phyloP scores from a whole-genome alignment of 2,888 invertebrate genomes.

The Thecophora atra region DNA sequence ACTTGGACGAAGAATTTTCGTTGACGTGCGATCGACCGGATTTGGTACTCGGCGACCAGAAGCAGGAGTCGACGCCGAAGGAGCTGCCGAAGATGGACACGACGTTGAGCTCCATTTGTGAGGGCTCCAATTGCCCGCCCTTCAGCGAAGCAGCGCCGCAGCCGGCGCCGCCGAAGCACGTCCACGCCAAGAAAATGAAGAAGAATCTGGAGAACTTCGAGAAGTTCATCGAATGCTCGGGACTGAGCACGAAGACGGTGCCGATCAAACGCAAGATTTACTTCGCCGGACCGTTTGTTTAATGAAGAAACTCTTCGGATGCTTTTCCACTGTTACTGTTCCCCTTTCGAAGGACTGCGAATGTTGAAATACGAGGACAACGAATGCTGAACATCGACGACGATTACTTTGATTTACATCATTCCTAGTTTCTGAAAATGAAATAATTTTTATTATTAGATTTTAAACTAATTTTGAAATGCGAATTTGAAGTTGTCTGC shows the following conservation, averaged over 20 bases:
- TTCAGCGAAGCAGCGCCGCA: constrained; percentile 37
- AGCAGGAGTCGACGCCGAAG: constrained; percentile 27
- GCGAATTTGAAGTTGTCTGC: background rate
- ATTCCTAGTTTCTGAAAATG: background rate
- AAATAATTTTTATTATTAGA: background rate
- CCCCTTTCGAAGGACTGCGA: background rate
- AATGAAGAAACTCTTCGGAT: constrained; percentile 42
- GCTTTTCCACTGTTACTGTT: too few relatives aligned
- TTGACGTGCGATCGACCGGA: constrained; percentile 43
- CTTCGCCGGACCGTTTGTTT: constrained; percentile 65
- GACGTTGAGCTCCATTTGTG: constrained; percentile 35
- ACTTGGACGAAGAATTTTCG: constrained; percentile 63
- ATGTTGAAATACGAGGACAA: background rate
- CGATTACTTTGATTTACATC: too few relatives aligned
- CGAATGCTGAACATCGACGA: background rate
- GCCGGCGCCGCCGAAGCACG: constrained; percentile 31
- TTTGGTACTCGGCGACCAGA: constrained; percentile 36
- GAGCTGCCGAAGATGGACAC: background rate
- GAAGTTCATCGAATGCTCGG: constrained; percentile 62
- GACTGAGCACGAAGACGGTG: constrained; percentile 62
- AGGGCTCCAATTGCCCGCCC: constrained; percentile 43
- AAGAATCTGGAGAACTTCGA: constrained; percentile 60
- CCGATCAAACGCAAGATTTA: constrained; percentile 64
- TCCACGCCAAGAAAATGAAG: constrained; percentile 52
- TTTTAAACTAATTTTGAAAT: background rate